phyloP scores from a whole-genome alignment of 2,888 invertebrate genomes.

The Eupithecia dodoneata region DNA sequence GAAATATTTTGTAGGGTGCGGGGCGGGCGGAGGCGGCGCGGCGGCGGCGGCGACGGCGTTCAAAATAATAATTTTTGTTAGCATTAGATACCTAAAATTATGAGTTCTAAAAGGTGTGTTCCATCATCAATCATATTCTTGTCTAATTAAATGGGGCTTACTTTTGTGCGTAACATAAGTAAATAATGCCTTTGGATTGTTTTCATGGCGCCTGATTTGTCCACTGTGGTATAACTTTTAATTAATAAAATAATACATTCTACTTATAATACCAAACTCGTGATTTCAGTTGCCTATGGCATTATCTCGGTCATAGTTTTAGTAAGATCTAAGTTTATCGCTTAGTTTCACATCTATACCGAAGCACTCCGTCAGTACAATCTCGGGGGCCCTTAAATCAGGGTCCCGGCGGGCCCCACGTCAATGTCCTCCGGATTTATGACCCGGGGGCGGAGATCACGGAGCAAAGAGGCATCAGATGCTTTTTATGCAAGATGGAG shows the following conservation, averaged over 20 bases:
- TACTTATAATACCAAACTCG: background rate
- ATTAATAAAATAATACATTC: background rate
- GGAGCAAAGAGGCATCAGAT: background rate
- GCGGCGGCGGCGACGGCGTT: no score
- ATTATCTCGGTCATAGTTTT: background rate
- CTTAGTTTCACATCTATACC: background rate
- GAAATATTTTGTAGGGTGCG: background rate
- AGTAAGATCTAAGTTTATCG: background rate
- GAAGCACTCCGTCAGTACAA: background rate
- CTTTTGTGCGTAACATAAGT: background rate
- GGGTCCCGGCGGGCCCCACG: constrained; percentile 4
- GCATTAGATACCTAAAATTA: no score
- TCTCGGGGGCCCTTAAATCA: constrained; percentile 5
- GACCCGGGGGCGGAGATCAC: background rate
- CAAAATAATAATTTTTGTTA: no score
- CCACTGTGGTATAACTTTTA: background rate
- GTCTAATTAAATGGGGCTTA: background rate
- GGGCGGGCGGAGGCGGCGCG: no score
- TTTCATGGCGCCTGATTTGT: background rate
- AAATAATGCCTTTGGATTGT: background rate
- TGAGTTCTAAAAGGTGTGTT: no score
- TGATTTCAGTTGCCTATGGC: background rate
- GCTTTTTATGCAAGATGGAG: background rate
- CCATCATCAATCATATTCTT: background rate
- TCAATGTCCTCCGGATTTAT: constrained; percentile 7